Evolutionary conservation across 2,113 vertebrate species (phyloP), one percentile per base, ranked within the genome.

Genomic region (Neolamprologus sp.): DNA sequence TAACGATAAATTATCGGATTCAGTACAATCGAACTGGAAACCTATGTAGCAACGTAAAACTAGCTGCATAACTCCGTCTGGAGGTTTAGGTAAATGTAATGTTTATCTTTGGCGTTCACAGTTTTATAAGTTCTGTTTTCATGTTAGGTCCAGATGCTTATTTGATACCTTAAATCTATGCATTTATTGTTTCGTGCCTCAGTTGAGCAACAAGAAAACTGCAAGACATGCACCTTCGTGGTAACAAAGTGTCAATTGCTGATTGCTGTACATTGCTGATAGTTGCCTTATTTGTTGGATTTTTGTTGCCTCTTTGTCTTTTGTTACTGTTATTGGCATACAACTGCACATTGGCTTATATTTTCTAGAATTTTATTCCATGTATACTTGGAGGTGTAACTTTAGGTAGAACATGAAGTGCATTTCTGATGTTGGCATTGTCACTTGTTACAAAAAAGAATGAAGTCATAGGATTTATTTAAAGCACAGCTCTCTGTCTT

Each of bases 111-210:
- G n/a, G 16, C 3, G 1, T 83, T 79, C 21, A 83, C 83, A 84
- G 53, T 81, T 73, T 83, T 28, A 26, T 35, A 28, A n/a, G 85
- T 78, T 65, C n/a, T 8, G 28, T 71, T 84, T 23, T 84, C n/a
- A 37, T 21, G 19, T 51, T 30, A 23, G 40, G n/a, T 80, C 23
- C 23, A 17, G 65, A 40, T n/a, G 26, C 30, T 88, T 33, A 80
- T 65, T 55, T 78, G 53, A 84, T 84, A 79, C 40, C 19, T 84
- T 55, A 37, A 75, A 85, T 84, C 89, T 90, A 89, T 91, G 91
- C 92, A 93, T 93, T 87, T 55, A 65, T 87, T 92, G 78, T 80
- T 85, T 89, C 65, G 87, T 94, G 87, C 87, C 91, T 91, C 28
- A 82, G 85, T 85, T 79, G 14, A 86, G 87, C 45, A 51, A 26